These are phyloP conservation scores for Trissonchulus latispiculum DNA, from an alignment of 2,888 invertebrate genomes.

Conservation along the genomic window DNA sequence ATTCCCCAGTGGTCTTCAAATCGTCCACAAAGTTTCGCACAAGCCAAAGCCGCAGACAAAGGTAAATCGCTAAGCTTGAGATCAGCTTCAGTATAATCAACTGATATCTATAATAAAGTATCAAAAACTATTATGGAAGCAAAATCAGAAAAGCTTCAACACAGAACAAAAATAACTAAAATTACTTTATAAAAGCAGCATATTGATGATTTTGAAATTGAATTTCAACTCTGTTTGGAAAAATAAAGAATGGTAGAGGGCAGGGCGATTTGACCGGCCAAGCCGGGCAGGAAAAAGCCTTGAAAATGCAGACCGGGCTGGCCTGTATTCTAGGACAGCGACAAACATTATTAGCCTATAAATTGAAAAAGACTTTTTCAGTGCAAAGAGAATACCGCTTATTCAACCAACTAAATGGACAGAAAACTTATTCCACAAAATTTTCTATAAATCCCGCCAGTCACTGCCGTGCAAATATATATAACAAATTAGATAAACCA, in stretches of 20 bases:
- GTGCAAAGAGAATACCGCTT: too few relatives aligned
- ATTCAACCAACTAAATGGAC: too few relatives aligned
- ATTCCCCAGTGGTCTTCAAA: conserved; percentile 80
- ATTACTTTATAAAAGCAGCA: too few relatives aligned
- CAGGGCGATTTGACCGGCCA: too few relatives aligned
- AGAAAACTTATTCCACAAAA: too few relatives aligned
- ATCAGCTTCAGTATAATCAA: conserved; percentile 78
- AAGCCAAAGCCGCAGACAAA: conserved; percentile 86
- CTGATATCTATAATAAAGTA: conserved; percentile 51
- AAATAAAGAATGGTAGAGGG: not conserved
- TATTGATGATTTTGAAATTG: too few relatives aligned
- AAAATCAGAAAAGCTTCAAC: conserved; percentile 2
- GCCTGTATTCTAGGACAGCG: too few relatives aligned
- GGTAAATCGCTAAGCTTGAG: conserved; percentile 92
- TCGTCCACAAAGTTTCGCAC: conserved; percentile 82
- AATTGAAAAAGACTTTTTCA: too few relatives aligned
- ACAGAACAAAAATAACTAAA: not conserved
- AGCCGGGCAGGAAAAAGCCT: too few relatives aligned
- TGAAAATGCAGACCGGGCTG: too few relatives aligned
- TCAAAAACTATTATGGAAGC: too few relatives aligned
- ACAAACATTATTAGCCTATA: not conserved
- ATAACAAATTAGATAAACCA: conserved; percentile 49
- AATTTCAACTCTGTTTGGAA: not conserved
- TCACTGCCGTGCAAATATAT: not conserved
- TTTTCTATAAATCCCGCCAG: not conserved